Conservation (phyloP, 2,797 vertebrate species). For the Hydrolagus colliei region DNA sequence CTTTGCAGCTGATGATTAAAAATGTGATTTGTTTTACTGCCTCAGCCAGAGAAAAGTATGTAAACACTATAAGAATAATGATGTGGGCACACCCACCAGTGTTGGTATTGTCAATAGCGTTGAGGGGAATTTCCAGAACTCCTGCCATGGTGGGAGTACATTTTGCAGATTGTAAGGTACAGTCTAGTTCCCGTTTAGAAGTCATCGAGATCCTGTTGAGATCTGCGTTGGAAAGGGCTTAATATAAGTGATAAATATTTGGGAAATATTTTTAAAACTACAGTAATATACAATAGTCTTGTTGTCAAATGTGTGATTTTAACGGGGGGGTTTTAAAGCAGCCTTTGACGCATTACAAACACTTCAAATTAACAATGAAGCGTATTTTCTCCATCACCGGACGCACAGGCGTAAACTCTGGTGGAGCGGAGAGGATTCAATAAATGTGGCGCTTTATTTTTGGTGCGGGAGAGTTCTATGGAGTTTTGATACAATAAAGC, state of each 20-base stretch:
- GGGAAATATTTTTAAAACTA: not conserved
- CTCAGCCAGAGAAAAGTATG: not conserved
- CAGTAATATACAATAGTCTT: not conserved
- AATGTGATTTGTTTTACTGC: not conserved
- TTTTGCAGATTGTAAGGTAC: not conserved
- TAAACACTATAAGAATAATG: not conserved
- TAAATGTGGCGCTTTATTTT: not conserved
- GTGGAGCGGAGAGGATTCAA: slow-evolving; percentile 13
- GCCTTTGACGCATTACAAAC: slow-evolving; percentile 11
- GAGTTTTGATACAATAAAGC: not conserved
- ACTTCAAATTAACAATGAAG: slow-evolving; percentile 2
- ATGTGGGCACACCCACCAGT: not conserved
- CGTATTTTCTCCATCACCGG: not conserved
- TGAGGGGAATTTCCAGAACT: not conserved
- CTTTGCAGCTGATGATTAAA: not conserved
- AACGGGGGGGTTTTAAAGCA: not conserved
- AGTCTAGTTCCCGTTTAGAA: not conserved
- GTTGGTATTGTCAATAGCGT: not conserved
- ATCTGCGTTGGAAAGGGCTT: not conserved
- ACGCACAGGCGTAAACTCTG: not conserved
- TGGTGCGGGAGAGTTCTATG: not conserved
- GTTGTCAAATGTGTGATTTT: not conserved
- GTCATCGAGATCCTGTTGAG: not conserved
- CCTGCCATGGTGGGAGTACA: not conserved
- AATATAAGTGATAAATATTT: not conserved